Conservation (phyloP, 1,140 invertebrate species). For the Hycleus phaleratus region DNA sequence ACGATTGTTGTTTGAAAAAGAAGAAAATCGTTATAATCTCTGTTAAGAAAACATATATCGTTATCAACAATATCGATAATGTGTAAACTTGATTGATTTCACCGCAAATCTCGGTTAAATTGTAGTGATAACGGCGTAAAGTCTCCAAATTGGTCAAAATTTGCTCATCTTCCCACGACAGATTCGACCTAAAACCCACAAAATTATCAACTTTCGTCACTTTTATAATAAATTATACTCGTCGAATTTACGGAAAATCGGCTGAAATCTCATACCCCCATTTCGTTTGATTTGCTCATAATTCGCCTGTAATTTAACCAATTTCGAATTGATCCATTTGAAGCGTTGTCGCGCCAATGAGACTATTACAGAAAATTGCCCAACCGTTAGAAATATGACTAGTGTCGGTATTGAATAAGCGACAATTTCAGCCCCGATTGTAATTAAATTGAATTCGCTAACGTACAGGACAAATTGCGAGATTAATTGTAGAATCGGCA, state of each 20-base stretch:
- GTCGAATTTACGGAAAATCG: background rate
- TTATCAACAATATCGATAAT: background rate
- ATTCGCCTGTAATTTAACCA: background rate
- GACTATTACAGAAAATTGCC: conserved; percentile 2
- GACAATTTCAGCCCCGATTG: background rate
- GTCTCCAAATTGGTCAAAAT: background rate
- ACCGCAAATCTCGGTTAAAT: background rate
- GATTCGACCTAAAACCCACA: background rate
- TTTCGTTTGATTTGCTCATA: background rate
- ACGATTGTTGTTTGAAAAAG: background rate
- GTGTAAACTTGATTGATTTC: conserved; percentile 2
- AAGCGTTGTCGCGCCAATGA: background rate
- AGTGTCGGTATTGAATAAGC: background rate
- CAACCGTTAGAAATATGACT: background rate
- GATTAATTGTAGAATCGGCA: no score
- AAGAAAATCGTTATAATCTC: conserved; percentile 1
- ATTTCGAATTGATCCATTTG: conserved; percentile 1
- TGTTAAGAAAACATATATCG: background rate
- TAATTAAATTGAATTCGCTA: background rate
- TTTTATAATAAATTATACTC: background rate
- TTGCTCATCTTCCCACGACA: background rate
- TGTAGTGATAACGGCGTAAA: background rate
- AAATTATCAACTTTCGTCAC: background rate
- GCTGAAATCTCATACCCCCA: background rate
- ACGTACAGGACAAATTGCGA: background rate